phyloP scores from a whole-genome alignment of 2,888 invertebrate species.

The Xanthia togata region DNA sequence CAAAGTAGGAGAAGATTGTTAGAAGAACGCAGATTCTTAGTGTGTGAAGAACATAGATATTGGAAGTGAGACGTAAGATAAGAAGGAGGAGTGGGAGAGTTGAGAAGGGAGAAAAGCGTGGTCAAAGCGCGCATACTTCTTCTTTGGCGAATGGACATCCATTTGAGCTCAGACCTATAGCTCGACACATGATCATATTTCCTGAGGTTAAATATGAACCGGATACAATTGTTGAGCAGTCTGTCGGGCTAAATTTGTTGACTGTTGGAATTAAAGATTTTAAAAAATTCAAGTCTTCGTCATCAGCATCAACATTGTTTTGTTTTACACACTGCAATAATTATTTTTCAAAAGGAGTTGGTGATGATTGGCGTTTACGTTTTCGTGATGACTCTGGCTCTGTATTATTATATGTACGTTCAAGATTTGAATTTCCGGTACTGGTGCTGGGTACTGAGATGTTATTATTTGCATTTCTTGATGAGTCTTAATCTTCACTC shows the following conservation, averaged over 20 bases:
- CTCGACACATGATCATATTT: no score
- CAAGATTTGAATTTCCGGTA: background rate
- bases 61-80: no score
- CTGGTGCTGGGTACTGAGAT: conserved; percentile 17
- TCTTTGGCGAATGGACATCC: no score
- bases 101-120: no score
- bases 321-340: conserved; percentile 57
- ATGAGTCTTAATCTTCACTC: conserved; percentile 5
- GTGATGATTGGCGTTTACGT: conserved; percentile 59
- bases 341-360: conserved; percentile 59
- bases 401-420: conserved; percentile 15
- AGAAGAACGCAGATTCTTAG: no score
- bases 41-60: no score
- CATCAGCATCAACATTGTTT: conserved; percentile 52
- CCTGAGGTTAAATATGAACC: no score
- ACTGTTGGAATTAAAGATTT: conserved; percentile 57
- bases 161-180: no score
- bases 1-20: no score
- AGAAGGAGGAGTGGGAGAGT: no score
- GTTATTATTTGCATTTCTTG: conserved; percentile 1
- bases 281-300: conserved; percentile 63
- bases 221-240: no score
- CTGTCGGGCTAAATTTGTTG: conserved; percentile 57
- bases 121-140: no score
- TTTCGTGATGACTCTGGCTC: conserved; percentile 18